Conservation (phyloP, 2,113 vertebrate species). For the Notarius lentiginosus region DNA sequence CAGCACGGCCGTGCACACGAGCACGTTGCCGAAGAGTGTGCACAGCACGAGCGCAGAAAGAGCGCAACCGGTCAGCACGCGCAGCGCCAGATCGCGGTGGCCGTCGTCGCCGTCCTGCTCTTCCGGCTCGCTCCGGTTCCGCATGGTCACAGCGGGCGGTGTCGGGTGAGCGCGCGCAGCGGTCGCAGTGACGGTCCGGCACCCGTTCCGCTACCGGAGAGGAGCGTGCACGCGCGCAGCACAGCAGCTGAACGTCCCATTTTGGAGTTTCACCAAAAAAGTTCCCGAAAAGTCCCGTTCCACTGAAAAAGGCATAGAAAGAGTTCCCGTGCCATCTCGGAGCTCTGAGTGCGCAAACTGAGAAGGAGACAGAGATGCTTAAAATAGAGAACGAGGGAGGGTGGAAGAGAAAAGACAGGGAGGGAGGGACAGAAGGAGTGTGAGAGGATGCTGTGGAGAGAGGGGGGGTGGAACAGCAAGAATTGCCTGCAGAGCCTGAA, state of each 20-base stretch:
- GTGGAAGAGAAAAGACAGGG: neutral
- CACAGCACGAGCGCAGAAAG: slow-evolving; percentile 86
- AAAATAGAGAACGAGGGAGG: neutral
- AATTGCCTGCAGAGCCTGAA: neutral
- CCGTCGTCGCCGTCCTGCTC: slow-evolving; percentile 47
- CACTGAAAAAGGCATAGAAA: neutral
- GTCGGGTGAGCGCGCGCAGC: slow-evolving; percentile 36
- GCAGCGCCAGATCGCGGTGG: slow-evolving; percentile 63
- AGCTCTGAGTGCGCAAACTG: slow-evolving; percentile 11
- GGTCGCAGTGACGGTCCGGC: neutral
- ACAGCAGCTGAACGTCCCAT: neutral
- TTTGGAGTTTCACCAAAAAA: neutral
- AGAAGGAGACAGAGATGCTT: neutral
- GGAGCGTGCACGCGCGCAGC: neutral
- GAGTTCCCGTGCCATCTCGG: slow-evolving; percentile 10
- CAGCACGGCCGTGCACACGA: slow-evolving; percentile 88
- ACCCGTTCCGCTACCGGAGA: neutral
- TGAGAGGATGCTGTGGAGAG: too few species aligned
- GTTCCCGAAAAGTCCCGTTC: neutral
- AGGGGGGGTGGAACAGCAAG: neutral
- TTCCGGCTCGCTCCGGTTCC: slow-evolving; percentile 69
- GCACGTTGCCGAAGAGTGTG: slow-evolving; percentile 88
- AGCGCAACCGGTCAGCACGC: slow-evolving; percentile 79
- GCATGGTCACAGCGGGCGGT: slow-evolving; percentile 66
- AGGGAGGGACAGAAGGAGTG: neutral